A percentile compares a stretch with the other conserved stretches of the same genome.
Evolutionary conservation across 1,140 invertebrate genomes (phyloP).

Genomic region (Panulirus ornatus): DNA sequence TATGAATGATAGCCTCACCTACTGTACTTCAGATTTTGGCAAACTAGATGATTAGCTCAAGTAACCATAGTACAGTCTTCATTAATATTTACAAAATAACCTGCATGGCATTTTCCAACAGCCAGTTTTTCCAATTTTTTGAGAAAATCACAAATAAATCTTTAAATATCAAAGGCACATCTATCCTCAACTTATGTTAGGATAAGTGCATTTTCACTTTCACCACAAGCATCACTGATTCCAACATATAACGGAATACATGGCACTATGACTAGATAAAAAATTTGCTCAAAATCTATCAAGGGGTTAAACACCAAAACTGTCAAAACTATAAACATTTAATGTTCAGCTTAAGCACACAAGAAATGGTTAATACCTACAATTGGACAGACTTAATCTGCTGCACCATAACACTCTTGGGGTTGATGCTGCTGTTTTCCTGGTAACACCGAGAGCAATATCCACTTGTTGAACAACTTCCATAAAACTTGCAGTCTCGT

Average conservation of each 20-base stretch:
- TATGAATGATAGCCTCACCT: too few relatives aligned
- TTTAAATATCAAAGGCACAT: conserved; percentile 39
- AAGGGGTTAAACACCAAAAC: conserved; percentile 23
- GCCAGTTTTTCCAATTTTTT: neutral
- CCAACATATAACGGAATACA: neutral
- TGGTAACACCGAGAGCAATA: conserved; percentile 66
- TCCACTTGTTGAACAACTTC: conserved; percentile 50
- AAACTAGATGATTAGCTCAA: too few relatives aligned
- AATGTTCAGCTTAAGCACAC: neutral
- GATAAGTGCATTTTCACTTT: conserved; percentile 38
- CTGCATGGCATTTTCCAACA: neutral
- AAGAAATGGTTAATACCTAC: conserved; percentile 3
- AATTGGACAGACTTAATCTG: conserved; percentile 66
- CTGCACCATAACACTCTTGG: conserved; percentile 66
- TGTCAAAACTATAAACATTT: conserved; percentile 13
- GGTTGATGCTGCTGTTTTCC: conserved; percentile 24
- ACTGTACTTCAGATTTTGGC: too few relatives aligned
- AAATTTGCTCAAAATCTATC: conserved; percentile 40
- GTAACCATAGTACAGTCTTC: neutral
- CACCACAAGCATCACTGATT: neutral
- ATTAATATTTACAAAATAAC: neutral
- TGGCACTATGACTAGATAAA: conserved; percentile 67
- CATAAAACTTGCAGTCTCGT: conserved; percentile 61
- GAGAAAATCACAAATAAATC: neutral
- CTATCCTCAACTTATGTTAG: conserved; percentile 35